These are phyloP conservation scores for Sesamia inferens DNA, from an alignment of 2,888 invertebrate genomes.

Conservation along the genomic window DNA sequence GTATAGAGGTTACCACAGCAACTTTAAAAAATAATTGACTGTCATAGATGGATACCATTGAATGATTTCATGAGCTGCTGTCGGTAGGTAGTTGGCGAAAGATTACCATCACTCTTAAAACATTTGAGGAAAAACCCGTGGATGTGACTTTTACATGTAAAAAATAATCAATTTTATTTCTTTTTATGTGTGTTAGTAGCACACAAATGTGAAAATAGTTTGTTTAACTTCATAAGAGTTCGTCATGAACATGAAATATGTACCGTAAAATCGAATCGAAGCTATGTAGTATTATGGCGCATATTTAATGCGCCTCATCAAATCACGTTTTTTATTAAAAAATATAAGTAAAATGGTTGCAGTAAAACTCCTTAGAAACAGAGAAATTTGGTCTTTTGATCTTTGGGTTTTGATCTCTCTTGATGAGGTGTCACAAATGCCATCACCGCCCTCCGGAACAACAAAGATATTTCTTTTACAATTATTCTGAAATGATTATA, in stretches of 20 bases:
- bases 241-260: conserved; percentile 54
- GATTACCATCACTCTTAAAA: conserved; percentile 25
- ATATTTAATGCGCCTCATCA: conserved; percentile 21
- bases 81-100: not conserved
- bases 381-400: too few relatives aligned
- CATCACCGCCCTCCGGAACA: too few relatives aligned
- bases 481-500: too few relatives aligned
- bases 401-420: too few relatives aligned
- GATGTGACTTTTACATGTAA: not conserved
- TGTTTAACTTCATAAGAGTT: conserved; percentile 44
- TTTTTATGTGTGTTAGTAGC: conserved; percentile 31
- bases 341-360: conserved; percentile 3
- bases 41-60: conserved; percentile 12
- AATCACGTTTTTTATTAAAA: too few relatives aligned
- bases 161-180: conserved; percentile 22
- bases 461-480: too few relatives aligned
- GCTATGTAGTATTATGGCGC: conserved; percentile 12
- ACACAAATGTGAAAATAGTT: conserved; percentile 32
- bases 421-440: too few relatives aligned
- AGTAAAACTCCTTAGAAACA: conserved; percentile 24
- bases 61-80: not conserved
- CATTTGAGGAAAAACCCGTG: conserved; percentile 23
- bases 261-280: conserved; percentile 50
- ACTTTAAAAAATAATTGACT: not conserved
- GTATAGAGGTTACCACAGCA: not conserved